Conservation (phyloP, 2,113 vertebrate species). For the Trochalopteron elliotii region DNA sequence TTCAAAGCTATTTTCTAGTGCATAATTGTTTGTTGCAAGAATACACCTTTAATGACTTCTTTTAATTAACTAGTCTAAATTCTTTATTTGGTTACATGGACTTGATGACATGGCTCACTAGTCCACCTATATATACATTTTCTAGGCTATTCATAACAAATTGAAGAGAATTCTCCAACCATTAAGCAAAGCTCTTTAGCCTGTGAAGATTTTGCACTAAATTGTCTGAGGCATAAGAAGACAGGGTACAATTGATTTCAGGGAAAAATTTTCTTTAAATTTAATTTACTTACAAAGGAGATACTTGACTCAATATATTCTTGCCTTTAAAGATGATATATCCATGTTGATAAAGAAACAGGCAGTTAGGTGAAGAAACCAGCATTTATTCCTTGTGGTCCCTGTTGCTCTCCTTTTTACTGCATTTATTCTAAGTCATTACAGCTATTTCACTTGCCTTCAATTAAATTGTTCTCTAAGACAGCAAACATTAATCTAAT, state of each 20-base stretch:
- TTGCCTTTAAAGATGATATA: not conserved
- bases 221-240: not conserved
- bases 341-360: not conserved
- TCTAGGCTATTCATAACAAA: not conserved
- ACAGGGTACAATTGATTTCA: not conserved
- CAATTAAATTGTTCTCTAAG: not conserved
- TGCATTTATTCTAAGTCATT: not conserved
- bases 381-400: not conserved
- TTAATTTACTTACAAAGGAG: not conserved
- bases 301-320: not conserved
- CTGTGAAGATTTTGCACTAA: not conserved
- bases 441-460: not conserved
- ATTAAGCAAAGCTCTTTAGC: not conserved
- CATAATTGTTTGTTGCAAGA: not conserved
- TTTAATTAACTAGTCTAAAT: conserved; percentile 33
- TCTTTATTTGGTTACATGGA: not conserved
- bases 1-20: not conserved
- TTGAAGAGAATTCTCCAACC: not conserved
- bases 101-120: not conserved
- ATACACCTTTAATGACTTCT: not conserved
- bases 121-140: not conserved
- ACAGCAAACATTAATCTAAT: conserved; percentile 6
- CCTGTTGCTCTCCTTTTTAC: not conserved
- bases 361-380: not conserved
- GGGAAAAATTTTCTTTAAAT: conserved; percentile 2